Evolutionary conservation across 2,113 vertebrate species (phyloP), one percentile per base, ranked within the genome.

Genomic region (Todiramphus saurophagus): DNA sequence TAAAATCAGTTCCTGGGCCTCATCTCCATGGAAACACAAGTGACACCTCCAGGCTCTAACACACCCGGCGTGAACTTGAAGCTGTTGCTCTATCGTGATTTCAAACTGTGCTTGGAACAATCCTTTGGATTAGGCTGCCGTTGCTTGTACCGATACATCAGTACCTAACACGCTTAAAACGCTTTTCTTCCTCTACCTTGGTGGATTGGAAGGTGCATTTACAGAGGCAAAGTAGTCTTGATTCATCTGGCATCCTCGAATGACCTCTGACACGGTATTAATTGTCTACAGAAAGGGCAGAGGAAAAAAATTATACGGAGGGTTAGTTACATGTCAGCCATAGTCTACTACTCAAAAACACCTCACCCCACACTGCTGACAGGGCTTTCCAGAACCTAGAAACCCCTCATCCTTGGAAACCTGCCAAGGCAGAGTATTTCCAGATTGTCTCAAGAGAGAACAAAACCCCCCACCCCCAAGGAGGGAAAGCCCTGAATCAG

Each of bases 141-240:
- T 7, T 69, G 43, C 51, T 60, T 48, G 20, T 9, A 20, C 33
- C 56, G 64, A 60, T 11, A 51, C 64, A 46, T 59, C 19, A 48
- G 31, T 12, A 48, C 43, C 43, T 30, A 87, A 59, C 19, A 48
- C 31, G 58, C 15, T 35, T 78, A 21, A 81, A 14, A 77, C 24
- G 55, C 67, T 91, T 85, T 7, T 60, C 48, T 95, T 94, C 43
- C 94, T 95, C 96, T 97, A 99, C 99, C 99, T 98, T 75, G 99
- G 99, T 64, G 99, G 99, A 91, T 98, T 99, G 82, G 99, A 99
- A 87, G 99, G 99, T 60, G 99, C 99, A 73, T 99, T 99, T 89
- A 99, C 99, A 55, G 99, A 99, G 63, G 99, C 99, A 97, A 99
- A 99, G 97, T 99, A 99, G 97, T 99, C 99, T 97, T 99, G 99